phyloP scores from a whole-genome alignment of 2,888 invertebrate genomes.

The Desoria tigrina region DNA sequence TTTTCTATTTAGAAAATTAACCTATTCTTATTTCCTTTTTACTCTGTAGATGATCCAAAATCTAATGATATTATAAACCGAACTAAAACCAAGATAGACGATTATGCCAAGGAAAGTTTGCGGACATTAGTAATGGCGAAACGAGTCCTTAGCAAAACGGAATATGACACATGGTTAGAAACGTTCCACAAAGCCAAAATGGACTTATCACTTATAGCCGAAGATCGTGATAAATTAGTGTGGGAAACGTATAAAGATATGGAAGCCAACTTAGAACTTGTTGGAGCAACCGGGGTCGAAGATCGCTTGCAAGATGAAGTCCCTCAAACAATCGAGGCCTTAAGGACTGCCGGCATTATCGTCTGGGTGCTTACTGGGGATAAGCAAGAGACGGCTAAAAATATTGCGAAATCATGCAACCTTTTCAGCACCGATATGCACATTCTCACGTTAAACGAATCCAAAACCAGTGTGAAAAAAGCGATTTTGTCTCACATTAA shows the following conservation, averaged over 20 bases:
- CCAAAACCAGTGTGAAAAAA: too few species aligned
- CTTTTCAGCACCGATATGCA: constrained; percentile 52
- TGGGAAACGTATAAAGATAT: constrained; percentile 80
- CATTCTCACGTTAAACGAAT: not conserved
- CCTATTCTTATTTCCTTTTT: too few species aligned
- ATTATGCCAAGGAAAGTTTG: constrained; percentile 83
- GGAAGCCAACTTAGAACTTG: constrained; percentile 80
- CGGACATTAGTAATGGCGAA: constrained; percentile 89
- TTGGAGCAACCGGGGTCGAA: constrained; percentile 97
- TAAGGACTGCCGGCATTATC: constrained; percentile 88
- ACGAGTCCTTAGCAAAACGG: constrained; percentile 68
- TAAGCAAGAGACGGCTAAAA: constrained; percentile 99
- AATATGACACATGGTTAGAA: constrained; percentile 77
- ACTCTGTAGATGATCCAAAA: too few species aligned
- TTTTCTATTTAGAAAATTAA: too few species aligned
- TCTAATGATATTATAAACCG: constrained; percentile 20
- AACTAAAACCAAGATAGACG: constrained; percentile 69
- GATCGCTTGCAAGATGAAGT: constrained; percentile 93
- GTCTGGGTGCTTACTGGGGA: constrained; percentile 99
- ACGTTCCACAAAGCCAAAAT: constrained; percentile 71
- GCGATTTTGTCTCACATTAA: too few species aligned
- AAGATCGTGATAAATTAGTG: constrained; percentile 70
- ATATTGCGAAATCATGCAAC: constrained; percentile 92
- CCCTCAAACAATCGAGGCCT: constrained; percentile 90
- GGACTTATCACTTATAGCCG: too few species aligned